These are phyloP conservation scores for Philypnodon macrostomus DNA, from an alignment of 2,797 vertebrate species.

Conservation along the genomic window DNA sequence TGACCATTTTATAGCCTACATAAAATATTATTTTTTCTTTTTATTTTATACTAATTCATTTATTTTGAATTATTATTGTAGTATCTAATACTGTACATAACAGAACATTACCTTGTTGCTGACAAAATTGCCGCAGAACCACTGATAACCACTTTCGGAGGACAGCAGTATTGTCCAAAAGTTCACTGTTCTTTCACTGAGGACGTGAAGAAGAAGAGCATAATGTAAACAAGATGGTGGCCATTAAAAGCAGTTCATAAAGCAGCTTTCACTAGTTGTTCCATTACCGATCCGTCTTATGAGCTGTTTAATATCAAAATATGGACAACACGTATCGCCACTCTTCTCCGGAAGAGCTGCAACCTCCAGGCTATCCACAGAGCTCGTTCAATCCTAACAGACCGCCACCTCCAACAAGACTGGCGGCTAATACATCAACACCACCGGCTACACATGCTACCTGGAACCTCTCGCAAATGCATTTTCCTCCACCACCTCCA, in stretches of 20 bases:
- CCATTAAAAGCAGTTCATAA: not conserved
- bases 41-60: too few species aligned
- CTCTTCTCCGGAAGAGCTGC: not conserved
- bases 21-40: too few species aligned
- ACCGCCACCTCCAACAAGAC: not conserved
- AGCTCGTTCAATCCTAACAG: not conserved
- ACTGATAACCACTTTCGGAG: not conserved
- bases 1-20: too few species aligned
- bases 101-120: too few species aligned
- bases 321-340: conserved; percentile 21
- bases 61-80: too few species aligned
- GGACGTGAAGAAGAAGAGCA: not conserved
- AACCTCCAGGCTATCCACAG: not conserved
- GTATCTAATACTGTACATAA: too few species aligned
- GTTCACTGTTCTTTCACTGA: too few species aligned
- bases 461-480: conserved; percentile 17
- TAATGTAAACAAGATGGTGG: conserved; percentile 4
- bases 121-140: not conserved
- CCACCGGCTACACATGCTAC: conserved; percentile 4
- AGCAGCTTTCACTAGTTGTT: not conserved
- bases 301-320: not conserved
- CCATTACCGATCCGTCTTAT: not conserved
- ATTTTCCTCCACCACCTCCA: conserved; percentile 9
- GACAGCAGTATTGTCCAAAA: not conserved
- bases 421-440: not conserved